A percentile compares a stretch with the other conserved stretches of the same genome.
Evolutionary conservation across 2,888 invertebrate genomes (phyloP).

Genomic region (Trachelus troglodyta): DNA sequence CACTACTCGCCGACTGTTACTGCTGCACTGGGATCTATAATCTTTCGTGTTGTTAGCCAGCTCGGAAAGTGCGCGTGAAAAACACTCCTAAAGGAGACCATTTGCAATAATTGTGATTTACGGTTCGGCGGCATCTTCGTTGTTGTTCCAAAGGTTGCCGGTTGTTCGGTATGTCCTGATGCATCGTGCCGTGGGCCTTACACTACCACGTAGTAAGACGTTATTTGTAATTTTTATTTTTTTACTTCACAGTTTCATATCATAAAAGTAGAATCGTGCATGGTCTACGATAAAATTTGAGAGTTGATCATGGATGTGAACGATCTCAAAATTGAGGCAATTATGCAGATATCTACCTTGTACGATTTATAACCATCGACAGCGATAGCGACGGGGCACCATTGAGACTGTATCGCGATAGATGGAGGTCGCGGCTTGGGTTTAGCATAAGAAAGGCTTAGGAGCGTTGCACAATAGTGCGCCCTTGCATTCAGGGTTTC

Average conservation of each 20-base stretch:
- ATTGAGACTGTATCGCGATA: constrained; percentile 25
- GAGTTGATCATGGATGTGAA: background rate
- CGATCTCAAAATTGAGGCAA: constrained; percentile 9
- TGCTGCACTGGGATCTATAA: constrained; percentile 22
- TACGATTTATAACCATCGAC: constrained; percentile 21
- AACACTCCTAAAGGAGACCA: constrained; percentile 40
- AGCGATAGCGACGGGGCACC: constrained; percentile 24
- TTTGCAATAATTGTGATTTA: constrained; percentile 61
- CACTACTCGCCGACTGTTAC: constrained; percentile 9
- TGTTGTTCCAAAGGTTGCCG: constrained; percentile 1
- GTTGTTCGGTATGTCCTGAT: background rate
- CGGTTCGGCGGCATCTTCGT: constrained; percentile 35
- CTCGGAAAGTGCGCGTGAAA: constrained; percentile 28
- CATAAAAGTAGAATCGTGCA: background rate
- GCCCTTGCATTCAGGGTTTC: constrained; percentile 20
- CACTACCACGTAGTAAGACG: background rate
- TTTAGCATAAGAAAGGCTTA: constrained; percentile 62
- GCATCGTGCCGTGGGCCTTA: background rate
- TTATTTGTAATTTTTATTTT: background rate
- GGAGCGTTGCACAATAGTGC: constrained; percentile 47
- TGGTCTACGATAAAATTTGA: background rate
- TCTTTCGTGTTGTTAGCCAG: constrained; percentile 18
- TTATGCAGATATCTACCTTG: constrained; percentile 14
- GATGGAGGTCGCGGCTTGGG: constrained; percentile 36
- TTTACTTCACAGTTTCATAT: background rate